Percentiles rank a stretch among this genome's conserved stretches.
Conservation (phyloP, 2,113 vertebrate genomes). For the Gasterosteus aculeatus region DNA sequence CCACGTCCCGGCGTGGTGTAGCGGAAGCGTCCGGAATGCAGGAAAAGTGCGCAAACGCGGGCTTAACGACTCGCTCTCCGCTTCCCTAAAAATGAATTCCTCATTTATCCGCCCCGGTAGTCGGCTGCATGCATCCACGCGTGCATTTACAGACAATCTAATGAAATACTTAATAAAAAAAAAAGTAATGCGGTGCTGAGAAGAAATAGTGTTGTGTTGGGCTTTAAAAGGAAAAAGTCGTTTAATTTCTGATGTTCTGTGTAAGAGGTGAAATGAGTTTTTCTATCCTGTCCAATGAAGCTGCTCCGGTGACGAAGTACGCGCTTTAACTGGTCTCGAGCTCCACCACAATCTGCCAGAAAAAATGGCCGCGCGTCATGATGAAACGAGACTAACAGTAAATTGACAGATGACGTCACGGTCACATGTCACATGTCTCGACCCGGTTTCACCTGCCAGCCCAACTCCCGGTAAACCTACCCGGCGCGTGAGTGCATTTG, state of each 20-base stretch:
- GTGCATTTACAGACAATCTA: conserved; percentile 62
- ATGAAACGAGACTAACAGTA: conserved; percentile 34
- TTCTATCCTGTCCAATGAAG: conserved; percentile 57
- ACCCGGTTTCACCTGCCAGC: too few relatives aligned
- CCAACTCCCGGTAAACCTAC: too few relatives aligned
- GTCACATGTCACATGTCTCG: too few relatives aligned
- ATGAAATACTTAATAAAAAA: conserved; percentile 49
- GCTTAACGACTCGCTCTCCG: conserved; percentile 17
- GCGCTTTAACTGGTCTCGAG: conserved; percentile 30
- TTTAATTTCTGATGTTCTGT: conserved; percentile 56
- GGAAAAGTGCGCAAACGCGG: conserved; percentile 22
- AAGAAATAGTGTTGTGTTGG: conserved; percentile 47
- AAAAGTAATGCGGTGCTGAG: conserved; percentile 21
- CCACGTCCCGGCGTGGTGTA: conserved; percentile 29
- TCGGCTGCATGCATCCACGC: background rate
- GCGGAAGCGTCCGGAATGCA: conserved; percentile 30
- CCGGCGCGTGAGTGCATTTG: too few relatives aligned
- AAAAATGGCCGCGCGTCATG: background rate
- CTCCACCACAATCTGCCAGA: conserved; percentile 8
- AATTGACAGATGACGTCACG: conserved; percentile 14
- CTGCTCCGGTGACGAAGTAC: conserved; percentile 24
- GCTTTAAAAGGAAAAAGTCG: conserved; percentile 51
- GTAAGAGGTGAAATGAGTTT: conserved; percentile 67
- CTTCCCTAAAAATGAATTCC: conserved; percentile 13
- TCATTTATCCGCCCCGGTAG: conserved; percentile 31